Percentiles rank a stretch among this genome's conserved stretches.
These are phyloP conservation scores for Neria commutata DNA, from an alignment of 2,888 invertebrate species.

Conservation along the genomic window DNA sequence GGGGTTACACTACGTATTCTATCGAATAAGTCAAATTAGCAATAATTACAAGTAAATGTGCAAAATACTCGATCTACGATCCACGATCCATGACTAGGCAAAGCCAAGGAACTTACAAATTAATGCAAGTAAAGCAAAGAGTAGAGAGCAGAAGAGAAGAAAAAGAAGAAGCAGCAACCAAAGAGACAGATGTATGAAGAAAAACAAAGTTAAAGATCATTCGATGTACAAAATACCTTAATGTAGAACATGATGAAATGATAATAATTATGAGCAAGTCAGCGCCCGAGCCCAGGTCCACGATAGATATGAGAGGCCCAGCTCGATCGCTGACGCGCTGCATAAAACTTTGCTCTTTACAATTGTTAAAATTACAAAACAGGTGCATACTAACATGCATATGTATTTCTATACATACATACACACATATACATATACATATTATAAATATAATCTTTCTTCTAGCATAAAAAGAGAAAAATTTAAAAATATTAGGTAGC, in stretches of 20 bases:
- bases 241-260: constrained; percentile 15
- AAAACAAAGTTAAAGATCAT: constrained; percentile 19
- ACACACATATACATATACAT: not conserved
- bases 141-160: constrained; percentile 7
- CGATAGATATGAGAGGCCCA: constrained; percentile 3
- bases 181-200: constrained; percentile 17
- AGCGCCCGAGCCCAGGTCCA: constrained; percentile 12
- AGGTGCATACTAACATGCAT: not conserved
- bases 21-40: constrained; percentile 50
- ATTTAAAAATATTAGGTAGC: not conserved
- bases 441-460: too few relatives aligned
- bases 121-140: constrained; percentile 12
- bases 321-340: constrained; percentile 20
- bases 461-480: too few relatives aligned
- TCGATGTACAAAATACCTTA: constrained; percentile 25
- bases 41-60: constrained; percentile 37
- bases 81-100: not conserved
- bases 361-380: not conserved
- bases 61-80: constrained; percentile 23
- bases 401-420: not conserved
- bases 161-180: constrained; percentile 2
- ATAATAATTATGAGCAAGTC: constrained; percentile 35
- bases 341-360: constrained; percentile 2
- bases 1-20: constrained; percentile 10
- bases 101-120: constrained; percentile 21